Percentiles rank a stretch among this genome's conserved stretches.
These are phyloP conservation scores for Acrocephalus arundinaceus DNA, from an alignment of 2,113 vertebrate species.

Conservation along the genomic window DNA sequence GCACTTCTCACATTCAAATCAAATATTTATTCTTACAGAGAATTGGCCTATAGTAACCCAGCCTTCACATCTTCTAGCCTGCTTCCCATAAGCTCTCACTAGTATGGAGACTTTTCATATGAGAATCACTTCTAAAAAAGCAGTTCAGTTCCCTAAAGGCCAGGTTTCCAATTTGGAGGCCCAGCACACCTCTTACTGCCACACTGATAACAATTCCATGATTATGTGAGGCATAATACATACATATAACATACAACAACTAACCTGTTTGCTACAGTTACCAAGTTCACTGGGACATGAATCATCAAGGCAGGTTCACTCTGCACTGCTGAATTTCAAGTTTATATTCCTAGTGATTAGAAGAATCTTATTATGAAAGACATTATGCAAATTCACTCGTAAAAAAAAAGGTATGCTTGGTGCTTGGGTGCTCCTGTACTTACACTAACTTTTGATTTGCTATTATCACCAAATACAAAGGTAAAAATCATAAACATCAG, in stretches of 20 bases:
- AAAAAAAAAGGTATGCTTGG: neutral
- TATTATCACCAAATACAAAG: neutral
- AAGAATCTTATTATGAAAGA: neutral
- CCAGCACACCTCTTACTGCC: neutral
- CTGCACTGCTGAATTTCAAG: conserved; percentile 18
- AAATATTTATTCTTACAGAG: neutral
- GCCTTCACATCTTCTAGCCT: neutral
- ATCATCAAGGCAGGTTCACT: conserved; percentile 30
- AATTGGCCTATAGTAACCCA: neutral
- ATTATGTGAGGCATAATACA: neutral
- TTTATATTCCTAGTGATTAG: neutral
- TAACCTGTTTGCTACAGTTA: conserved; percentile 32
- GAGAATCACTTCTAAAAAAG: neutral
- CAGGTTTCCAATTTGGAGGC: neutral
- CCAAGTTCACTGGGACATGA: conserved; percentile 15
- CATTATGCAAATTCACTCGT: neutral
- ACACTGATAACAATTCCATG: neutral
- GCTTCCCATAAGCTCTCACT: neutral
- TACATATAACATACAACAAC: neutral
- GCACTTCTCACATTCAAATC: neutral
- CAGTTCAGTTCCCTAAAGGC: neutral
- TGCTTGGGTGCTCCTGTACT: neutral
- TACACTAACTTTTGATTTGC: neutral
- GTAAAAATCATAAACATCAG: neutral
- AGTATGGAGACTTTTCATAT: neutral